These are phyloP conservation scores for Hylomyscus alleni DNA, from an alignment of 2,797 vertebrate genomes.

Conservation along the genomic window DNA sequence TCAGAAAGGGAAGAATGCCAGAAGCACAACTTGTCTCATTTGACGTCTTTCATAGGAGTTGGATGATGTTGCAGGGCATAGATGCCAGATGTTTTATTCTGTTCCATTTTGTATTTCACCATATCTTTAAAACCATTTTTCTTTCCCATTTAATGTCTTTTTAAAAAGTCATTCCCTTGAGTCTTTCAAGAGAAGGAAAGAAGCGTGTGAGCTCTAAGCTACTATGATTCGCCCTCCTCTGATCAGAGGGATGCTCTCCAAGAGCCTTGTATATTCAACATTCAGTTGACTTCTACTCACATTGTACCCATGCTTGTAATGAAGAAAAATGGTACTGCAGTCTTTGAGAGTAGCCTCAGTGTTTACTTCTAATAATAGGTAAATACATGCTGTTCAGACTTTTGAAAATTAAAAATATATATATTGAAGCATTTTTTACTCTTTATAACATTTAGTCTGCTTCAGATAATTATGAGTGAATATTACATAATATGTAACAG, in stretches of 20 bases:
- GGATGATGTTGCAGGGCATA: constrained; percentile 45
- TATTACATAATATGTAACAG: background rate
- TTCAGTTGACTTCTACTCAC: constrained; percentile 57
- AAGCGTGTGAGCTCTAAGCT: constrained; percentile 26
- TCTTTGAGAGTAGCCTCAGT: constrained; percentile 34
- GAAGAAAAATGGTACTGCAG: constrained; percentile 64
- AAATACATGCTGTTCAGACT: constrained; percentile 37
- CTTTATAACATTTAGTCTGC: background rate
- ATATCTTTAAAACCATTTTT: constrained; percentile 67
- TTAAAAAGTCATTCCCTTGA: constrained; percentile 66
- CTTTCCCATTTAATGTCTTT: constrained; percentile 65
- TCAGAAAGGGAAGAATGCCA: constrained; percentile 51
- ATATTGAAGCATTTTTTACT: constrained; percentile 25
- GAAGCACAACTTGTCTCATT: constrained; percentile 34
- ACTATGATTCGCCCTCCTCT: background rate
- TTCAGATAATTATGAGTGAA: background rate
- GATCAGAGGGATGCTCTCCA: background rate
- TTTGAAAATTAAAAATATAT: constrained; percentile 24
- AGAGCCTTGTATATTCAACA: constrained; percentile 38
- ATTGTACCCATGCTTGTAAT: constrained; percentile 19
- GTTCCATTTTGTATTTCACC: constrained; percentile 66
- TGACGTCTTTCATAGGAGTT: constrained; percentile 28
- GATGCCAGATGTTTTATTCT: constrained; percentile 67
- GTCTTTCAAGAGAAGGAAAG: constrained; percentile 63
- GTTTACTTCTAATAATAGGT: constrained; percentile 57